Conservation (phyloP, 2,797 vertebrate species). For the Buphagus erythrorhynchus region DNA sequence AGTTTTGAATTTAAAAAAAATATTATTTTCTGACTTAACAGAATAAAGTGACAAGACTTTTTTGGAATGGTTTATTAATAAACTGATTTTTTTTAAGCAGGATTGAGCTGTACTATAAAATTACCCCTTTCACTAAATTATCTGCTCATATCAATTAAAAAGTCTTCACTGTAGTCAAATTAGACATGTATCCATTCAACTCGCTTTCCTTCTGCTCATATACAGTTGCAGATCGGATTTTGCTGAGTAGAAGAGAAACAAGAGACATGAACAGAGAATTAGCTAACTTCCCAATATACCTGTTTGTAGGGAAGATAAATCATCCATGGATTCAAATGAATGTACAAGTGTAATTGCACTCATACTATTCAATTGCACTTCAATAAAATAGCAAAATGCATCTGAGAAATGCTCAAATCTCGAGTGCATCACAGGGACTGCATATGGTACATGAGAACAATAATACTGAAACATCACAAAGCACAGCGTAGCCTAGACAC, state of each 20-base stretch:
- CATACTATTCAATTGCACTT: neutral
- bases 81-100: neutral
- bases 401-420: neutral
- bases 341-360: neutral
- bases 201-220: neutral
- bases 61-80: neutral
- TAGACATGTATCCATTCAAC: neutral
- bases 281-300: neutral
- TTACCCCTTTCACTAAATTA: neutral
- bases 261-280: neutral
- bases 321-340: neutral
- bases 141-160: neutral
- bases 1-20: neutral
- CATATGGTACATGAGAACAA: neutral
- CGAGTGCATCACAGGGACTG: neutral
- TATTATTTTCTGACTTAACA: neutral
- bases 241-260: neutral
- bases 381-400: neutral
- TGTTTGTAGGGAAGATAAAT: neutral
- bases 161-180: neutral
- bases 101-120: neutral
- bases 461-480: constrained; percentile 4
- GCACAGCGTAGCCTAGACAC: neutral
- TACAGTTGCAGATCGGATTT: neutral
- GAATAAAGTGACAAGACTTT: neutral